phyloP scores from a whole-genome alignment of 1,140 invertebrate species.

The Aphaenogaster ashmeadi region DNA sequence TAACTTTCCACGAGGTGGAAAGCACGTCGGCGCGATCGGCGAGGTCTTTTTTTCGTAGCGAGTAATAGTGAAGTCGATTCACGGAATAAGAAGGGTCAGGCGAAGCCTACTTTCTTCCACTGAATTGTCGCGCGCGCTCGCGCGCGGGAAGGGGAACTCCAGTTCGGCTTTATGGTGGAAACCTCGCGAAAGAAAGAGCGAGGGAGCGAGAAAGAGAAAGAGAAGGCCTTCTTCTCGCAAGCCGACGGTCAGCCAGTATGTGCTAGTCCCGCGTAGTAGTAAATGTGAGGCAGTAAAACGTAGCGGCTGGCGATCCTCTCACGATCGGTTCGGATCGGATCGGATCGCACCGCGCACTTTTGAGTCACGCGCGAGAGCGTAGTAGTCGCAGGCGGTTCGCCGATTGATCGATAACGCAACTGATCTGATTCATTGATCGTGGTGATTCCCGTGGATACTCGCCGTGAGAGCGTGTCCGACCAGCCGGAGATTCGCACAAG shows the following conservation, averaged over 20 bases:
- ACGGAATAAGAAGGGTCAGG: constrained; percentile 74
- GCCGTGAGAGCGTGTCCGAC: constrained; percentile 9
- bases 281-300: constrained; percentile 58
- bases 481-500: constrained; percentile 24
- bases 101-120: constrained; percentile 82
- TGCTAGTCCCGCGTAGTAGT: constrained; percentile 59
- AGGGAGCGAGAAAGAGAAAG: constrained; percentile 25
- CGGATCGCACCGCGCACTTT: constrained; percentile 34
- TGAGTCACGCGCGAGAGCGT: constrained; percentile 19
- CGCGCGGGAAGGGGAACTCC: constrained; percentile 21
- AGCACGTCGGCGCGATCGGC: constrained; percentile 60
- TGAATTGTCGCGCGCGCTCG: constrained; percentile 55
- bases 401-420: constrained; percentile 17
- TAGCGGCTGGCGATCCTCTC: constrained; percentile 49
- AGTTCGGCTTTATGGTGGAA: constrained; percentile 46
- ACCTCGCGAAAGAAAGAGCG: constrained; percentile 15
- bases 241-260: constrained; percentile 65
- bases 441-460: constrained; percentile 50
- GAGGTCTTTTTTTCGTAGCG: constrained; percentile 57
- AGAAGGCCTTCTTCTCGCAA: constrained; percentile 34
- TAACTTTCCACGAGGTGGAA: constrained; percentile 76
- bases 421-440: constrained; percentile 19
- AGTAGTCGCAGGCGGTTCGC: constrained; percentile 29
- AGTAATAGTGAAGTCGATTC: constrained; percentile 77
- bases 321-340: constrained; percentile 44